Evolutionary conservation across 2,888 invertebrate genomes (phyloP).

Genomic region (Amphiduros pacificus): DNA sequence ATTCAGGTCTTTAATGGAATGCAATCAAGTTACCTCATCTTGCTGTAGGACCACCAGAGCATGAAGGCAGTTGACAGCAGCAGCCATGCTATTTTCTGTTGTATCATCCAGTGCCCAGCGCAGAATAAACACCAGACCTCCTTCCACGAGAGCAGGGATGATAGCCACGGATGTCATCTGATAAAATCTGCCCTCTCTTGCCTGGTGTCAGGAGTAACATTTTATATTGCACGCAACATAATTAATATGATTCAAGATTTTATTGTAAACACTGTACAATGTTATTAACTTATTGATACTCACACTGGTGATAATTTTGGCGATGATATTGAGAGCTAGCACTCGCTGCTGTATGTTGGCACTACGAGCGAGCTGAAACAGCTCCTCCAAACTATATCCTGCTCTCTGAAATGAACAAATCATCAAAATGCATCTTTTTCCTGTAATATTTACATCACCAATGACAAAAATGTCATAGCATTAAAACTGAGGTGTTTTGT

Average conservation of each 20-base stretch:
- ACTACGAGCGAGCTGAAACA: constrained; percentile 74
- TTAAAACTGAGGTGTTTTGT: no score
- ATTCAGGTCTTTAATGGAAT: no score
- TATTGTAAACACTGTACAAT: background rate
- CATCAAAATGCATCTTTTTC: no score
- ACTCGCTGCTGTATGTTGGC: constrained; percentile 81
- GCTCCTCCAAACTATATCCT: constrained; percentile 86
- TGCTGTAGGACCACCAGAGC: constrained; percentile 72
- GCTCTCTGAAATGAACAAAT: constrained; percentile 59
- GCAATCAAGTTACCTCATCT: constrained; percentile 68
- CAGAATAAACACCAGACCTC: constrained; percentile 76
- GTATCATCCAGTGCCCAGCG: constrained; percentile 87
- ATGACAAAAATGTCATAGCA: no score
- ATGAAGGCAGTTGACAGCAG: constrained; percentile 76
- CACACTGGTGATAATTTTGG: constrained; percentile 68
- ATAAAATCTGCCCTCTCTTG: constrained; percentile 72
- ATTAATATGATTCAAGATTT: background rate
- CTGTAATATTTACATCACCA: no score
- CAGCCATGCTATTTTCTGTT: constrained; percentile 71
- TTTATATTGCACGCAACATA: background rate
- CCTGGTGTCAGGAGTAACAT: constrained; percentile 38
- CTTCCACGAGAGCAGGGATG: constrained; percentile 65
- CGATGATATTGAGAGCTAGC: constrained; percentile 77
- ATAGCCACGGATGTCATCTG: constrained; percentile 73
- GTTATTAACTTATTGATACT: constrained; percentile 7